Base-by-base conservation (phyloP, 2,797 vertebrate species). In the Tolypeutes matacus region DNA sequence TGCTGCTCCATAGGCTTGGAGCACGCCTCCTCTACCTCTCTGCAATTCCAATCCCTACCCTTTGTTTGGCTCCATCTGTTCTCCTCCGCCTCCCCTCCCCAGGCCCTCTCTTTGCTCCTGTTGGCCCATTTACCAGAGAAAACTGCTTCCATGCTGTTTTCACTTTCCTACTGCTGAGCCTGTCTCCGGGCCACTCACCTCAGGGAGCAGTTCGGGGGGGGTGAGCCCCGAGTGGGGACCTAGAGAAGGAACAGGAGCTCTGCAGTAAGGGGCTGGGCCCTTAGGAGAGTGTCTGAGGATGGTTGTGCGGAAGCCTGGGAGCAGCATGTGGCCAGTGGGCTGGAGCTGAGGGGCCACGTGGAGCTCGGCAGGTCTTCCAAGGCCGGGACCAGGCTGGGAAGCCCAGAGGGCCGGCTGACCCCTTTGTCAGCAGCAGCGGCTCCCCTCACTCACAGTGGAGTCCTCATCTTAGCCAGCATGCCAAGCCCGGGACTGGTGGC, bases 291-390 rank as follows among this genome's bases (percentile, higher is more conserved):
- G 0, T 11, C 69, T 34, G 7, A 9, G 29, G 7, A 0, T 2
- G 1, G 10, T 34, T 4, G 13, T 25, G 23, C 29, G 31, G 0
- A 25, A 14, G 60, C 7, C 4, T 7, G 25, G 2, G 17, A 23
- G 14, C 53, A 36, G 12, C 3, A 21, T 1, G 1, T 0, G 0
- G 62, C 23, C 29, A 18, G 39, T n/a, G 29, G 13, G 13, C 20
- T 0, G 1, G 27, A 39, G n/a, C 36, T 20, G 21, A 5, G 0
- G 51, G 15, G 21, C 36, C 29, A 0, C 2, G 2, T 29, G 53
- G n/a, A 49, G 9, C 27, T 39, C 12, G 49, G 70, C 42, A 18
- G 7, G 27, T 36, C 46, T 53, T 13, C 34, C n/a, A 20, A 27
- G 7, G 36, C 23, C 58, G 27, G 89, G 31, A 23, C 27, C 27